phyloP scores from a whole-genome alignment of 2,888 invertebrate genomes.

The Latrodectus elegans region DNA sequence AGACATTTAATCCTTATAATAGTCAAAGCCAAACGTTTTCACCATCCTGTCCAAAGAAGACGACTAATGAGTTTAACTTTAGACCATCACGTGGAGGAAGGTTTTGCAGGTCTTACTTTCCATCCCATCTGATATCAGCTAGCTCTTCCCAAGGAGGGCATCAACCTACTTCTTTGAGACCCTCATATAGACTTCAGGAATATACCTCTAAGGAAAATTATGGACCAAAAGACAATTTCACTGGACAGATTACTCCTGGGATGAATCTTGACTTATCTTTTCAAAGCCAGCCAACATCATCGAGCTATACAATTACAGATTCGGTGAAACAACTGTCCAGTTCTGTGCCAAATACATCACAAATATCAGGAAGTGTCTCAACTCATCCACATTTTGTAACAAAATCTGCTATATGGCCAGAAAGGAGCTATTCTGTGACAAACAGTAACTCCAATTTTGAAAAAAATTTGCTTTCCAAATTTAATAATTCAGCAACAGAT shows the following conservation, averaged over 20 bases:
- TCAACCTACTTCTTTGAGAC: background rate
- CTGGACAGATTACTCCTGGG: slow-evolving; percentile 24
- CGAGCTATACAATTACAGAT: background rate
- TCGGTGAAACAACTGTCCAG: background rate
- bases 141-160: background rate
- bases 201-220: background rate
- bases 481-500: background rate
- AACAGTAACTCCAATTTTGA: slow-evolving; percentile 3
- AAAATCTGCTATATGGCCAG: slow-evolving; percentile 39
- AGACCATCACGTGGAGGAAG: slow-evolving; percentile 62
- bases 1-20: background rate
- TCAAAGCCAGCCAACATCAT: background rate
- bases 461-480: too few relatives aligned
- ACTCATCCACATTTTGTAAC: background rate
- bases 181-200: background rate
- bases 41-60: slow-evolving; percentile 19
- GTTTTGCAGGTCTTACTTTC: slow-evolving; percentile 61
- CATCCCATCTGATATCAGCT: slow-evolving; percentile 53
- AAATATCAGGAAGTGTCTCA: background rate
- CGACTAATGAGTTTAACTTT: slow-evolving; percentile 41
- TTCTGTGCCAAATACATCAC: slow-evolving; percentile 30
- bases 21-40: background rate
- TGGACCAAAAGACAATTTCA: slow-evolving; percentile 2
- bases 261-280: background rate
- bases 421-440: slow-evolving; percentile 1